Evolutionary conservation across 2,113 vertebrate genomes (phyloP), one percentile per base, ranked within the genome.

Genomic region (Arenaria interpres): DNA sequence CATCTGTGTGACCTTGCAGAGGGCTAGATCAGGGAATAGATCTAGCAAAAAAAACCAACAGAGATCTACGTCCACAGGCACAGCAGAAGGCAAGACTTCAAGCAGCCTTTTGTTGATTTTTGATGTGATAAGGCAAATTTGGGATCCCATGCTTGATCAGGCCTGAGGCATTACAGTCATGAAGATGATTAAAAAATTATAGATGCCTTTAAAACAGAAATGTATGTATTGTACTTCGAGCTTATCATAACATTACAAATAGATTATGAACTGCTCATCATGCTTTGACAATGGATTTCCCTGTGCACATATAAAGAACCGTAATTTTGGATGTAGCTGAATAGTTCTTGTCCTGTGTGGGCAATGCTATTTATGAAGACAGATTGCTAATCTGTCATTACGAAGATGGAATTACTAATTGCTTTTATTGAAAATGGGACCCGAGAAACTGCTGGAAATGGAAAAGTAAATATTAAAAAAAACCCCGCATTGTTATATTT

Each of bases 201-300:
- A 78, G 37, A 56, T 46, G 33, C 32, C 39, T 88, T 91, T 82
- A 35, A 79, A 91, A 59, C 37, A 85, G 23, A 85, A 89, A 81
- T 39, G 5, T 72, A 18, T 88, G 32, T 53, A 33, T 84, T 76
- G 45, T 83, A 30, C 24, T 84, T 66, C 1, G 4, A 67, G 24
- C 6, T 88, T 53, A 39, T 35, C 56, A 6, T 24, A 30, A 33
- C 76, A 71, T 74, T 74, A 33, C 24, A 33, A 32, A 66, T 83
- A 66, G 3, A 71, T 37, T 30, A 54, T 32, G 22, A 80, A 39
- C 33, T 62, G 6, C 15, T 53, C 21, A n/a, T 73, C 0, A 0
- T 74, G 18, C 62, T 80, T 93, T 77, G 33, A 54, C 46, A 46
- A 7, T 37, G 56, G 46, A 78, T 93, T 81, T 89, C 46, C 32